Conservation (phyloP, 1,140 invertebrate genomes). For the Antheraea pernyi region DNA sequence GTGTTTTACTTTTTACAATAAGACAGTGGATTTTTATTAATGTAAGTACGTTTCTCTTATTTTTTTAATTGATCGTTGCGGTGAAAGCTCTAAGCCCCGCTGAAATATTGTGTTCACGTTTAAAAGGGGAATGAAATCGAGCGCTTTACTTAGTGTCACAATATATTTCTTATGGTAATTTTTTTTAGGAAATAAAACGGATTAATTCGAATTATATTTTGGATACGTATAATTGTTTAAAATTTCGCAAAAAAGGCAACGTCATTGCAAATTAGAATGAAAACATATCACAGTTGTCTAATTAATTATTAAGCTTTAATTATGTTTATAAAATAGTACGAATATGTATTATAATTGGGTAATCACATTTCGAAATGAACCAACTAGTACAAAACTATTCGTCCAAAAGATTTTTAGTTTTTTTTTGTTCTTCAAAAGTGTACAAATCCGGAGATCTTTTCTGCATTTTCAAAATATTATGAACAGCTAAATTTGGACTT, state of each 20-base stretch:
- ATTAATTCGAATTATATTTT: neutral
- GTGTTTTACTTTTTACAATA: conserved; percentile 47
- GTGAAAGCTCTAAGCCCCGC: conserved; percentile 33
- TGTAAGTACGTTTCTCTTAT: conserved; percentile 49
- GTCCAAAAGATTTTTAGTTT: no score
- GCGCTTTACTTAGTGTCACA: conserved; percentile 24
- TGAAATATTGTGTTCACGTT: conserved; percentile 23
- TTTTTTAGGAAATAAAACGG: neutral
- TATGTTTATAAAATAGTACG: no score
- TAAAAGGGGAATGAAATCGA: conserved; percentile 42
- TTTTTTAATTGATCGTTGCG: conserved; percentile 19
- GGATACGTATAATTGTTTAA: neutral
- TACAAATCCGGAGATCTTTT: no score
- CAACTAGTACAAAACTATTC: no score
- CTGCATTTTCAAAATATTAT: no score
- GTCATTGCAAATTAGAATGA: no score
- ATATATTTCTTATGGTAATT: conserved; percentile 16
- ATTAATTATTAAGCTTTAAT: no score
- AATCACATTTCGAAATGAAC: no score
- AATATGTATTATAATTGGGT: no score
- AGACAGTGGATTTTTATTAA: conserved; percentile 56
- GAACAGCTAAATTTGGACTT: no score
- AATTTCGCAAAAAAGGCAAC: neutral
- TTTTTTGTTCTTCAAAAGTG: no score
- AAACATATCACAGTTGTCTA: no score